Conservation (phyloP, 2,797 vertebrate species). For the Myripristis murdjan region DNA sequence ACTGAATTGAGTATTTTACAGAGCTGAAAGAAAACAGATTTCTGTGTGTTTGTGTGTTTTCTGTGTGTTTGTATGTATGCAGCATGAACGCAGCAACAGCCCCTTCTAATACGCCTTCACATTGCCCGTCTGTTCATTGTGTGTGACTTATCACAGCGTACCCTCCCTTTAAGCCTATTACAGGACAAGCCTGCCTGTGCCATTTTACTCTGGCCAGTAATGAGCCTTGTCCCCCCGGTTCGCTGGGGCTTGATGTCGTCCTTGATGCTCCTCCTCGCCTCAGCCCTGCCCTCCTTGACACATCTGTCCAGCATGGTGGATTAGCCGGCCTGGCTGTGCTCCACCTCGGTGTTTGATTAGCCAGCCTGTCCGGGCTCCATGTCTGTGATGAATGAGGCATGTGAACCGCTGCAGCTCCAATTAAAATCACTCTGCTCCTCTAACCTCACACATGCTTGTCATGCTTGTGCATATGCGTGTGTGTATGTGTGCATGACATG, state of each 20-base stretch:
- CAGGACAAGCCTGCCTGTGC: not conserved
- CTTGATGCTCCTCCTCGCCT: constrained; percentile 23
- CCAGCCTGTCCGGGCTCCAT: constrained; percentile 47
- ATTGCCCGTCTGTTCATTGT: not conserved
- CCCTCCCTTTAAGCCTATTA: constrained; percentile 12
- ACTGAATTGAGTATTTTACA: too few relatives aligned
- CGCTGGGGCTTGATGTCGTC: constrained; percentile 12
- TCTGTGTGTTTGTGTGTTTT: not conserved
- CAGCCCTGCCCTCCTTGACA: constrained; percentile 28
- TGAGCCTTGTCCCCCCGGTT: constrained; percentile 36
- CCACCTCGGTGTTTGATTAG: constrained; percentile 67
- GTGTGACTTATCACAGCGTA: constrained; percentile 6
- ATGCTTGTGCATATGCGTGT: constrained; percentile 15
- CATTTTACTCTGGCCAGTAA: constrained; percentile 28
- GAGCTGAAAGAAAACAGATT: too few relatives aligned
- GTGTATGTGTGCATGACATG: constrained; percentile 7
- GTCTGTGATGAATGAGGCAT: constrained; percentile 65
- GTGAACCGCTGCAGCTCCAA: constrained; percentile 50
- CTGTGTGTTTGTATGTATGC: constrained; percentile 9
- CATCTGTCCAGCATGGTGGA: constrained; percentile 30
- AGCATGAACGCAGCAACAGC: constrained; percentile 1
- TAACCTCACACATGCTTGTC: not conserved
- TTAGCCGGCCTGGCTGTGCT: constrained; percentile 18
- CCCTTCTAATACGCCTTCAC: constrained; percentile 2
- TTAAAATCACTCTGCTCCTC: constrained; percentile 48